Evolutionary conservation across 2,888 invertebrate species (phyloP).

Genomic region (Acanthococcus lagerstroemiae): DNA sequence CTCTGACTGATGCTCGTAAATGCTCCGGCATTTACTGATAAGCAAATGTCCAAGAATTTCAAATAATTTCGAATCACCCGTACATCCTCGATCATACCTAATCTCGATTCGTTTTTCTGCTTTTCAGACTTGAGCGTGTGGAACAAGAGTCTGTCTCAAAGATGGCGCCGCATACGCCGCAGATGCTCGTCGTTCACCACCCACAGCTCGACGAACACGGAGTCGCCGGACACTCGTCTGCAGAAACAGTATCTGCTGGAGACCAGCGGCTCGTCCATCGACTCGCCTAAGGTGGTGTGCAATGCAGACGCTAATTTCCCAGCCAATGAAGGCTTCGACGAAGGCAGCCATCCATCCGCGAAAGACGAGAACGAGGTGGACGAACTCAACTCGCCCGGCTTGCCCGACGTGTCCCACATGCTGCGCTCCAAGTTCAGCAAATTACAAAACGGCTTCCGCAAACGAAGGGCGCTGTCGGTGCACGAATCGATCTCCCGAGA

Average conservation of each 20-base stretch:
- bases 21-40: no score
- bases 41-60: no score
- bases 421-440: conserved; percentile 56
- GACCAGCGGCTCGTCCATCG: conserved; percentile 20
- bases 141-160: conserved; percentile 64
- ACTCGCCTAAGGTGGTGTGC: conserved; percentile 6
- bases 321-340: no score
- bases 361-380: conserved; percentile 33
- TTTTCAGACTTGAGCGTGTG: conserved; percentile 55
- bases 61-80: no score
- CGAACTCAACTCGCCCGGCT: conserved; percentile 9
- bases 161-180: conserved; percentile 62
- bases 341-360: background rate
- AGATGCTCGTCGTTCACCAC: conserved; percentile 51
- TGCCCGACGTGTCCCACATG: conserved; percentile 40
- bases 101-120: no score
- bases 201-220: conserved; percentile 10
- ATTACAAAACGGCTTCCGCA: conserved; percentile 53
- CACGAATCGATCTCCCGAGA: conserved; percentile 45
- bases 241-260: conserved; percentile 44
- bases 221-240: conserved; percentile 22
- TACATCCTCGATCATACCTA: no score
- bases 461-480: conserved; percentile 56
- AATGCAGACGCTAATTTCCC: background rate
- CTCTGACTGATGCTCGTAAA: no score